Base-by-base conservation (phyloP, 1,140 invertebrate genomes). In the Cotesia vestalis region DNA sequence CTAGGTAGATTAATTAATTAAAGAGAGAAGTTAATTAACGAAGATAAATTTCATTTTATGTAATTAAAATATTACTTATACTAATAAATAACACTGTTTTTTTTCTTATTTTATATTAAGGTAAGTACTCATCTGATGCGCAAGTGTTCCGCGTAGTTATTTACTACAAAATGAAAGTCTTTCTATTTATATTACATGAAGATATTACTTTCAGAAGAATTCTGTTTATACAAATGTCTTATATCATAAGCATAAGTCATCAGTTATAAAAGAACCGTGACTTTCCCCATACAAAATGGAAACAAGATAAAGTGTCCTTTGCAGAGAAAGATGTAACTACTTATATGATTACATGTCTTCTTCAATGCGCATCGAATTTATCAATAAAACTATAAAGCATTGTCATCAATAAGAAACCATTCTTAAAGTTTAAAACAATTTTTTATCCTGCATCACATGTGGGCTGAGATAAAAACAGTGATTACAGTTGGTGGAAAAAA, bases 221-320 rank as follows among this genome's bases (percentile, higher is more conserved):
- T 51, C n/a, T 17, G 6, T 17, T 17, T 6, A 0, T 11, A 46
- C 12, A 36, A n/a, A 59, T 60, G 57, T 69, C 11, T 46, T 46
- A 9, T 46, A 46, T 6, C 11, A 6, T 46, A 46, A 55, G 59
- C 66, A 69, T 59, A 69, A 59, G 53, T 59, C 66, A 69, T 69
- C 34, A 40, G 66, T 60, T 59, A 69, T 53, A 69, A 68, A 36
- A 53, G 35, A 57, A 35, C 17, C 17, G 8, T 35, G 57, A 64
- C 66, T 69, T 69, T 66, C 64, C 57, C 66, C 14, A 67, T 53
- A 34, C 17, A 12, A 51, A 11, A 35, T 12, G 11, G 6, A 57
- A 27, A n/a, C 36, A 36, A 51, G 36, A 8, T 17, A 66, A 66
- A 46, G 51, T 67, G 66, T 20, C 27, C 17, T 53, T 27, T 27